phyloP scores from a whole-genome alignment of 2,797 vertebrate genomes.

The Hydrophis major region DNA sequence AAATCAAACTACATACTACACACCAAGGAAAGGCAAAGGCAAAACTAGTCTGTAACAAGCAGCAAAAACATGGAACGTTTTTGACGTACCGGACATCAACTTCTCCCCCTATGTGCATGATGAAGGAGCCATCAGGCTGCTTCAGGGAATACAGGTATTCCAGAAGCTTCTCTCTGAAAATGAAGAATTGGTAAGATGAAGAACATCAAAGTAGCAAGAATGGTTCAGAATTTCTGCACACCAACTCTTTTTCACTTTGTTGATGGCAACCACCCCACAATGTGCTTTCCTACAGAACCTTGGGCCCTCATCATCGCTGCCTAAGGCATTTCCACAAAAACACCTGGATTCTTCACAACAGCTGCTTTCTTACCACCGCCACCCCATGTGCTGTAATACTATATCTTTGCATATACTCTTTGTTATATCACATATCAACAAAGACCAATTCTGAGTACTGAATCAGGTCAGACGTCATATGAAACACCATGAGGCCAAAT shows the following conservation, averaged over 20 bases:
- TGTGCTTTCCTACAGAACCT: neutral
- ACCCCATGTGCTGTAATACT: neutral
- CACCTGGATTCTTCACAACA: neutral
- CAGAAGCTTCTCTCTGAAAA: constrained; percentile 87
- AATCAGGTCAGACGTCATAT: neutral
- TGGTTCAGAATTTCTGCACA: neutral
- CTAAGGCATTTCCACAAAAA: neutral
- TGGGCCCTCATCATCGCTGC: neutral
- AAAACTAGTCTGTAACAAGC: no score
- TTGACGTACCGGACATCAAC: constrained; percentile 91
- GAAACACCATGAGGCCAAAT: neutral
- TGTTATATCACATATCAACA: neutral
- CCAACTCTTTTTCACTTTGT: neutral
- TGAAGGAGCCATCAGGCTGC: constrained; percentile 91
- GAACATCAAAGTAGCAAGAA: neutral
- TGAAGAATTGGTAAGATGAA: neutral
- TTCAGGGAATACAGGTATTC: constrained; percentile 88
- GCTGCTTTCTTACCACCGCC: neutral
- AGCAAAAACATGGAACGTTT: neutral
- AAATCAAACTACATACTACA: no score
- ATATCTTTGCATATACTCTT: neutral
- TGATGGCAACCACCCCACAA: neutral
- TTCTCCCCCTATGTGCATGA: constrained; percentile 95
- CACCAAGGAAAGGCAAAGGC: no score
- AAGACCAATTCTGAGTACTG: neutral